Conservation (phyloP, 2,113 vertebrate genomes). For the Chionodraco myersi region DNA sequence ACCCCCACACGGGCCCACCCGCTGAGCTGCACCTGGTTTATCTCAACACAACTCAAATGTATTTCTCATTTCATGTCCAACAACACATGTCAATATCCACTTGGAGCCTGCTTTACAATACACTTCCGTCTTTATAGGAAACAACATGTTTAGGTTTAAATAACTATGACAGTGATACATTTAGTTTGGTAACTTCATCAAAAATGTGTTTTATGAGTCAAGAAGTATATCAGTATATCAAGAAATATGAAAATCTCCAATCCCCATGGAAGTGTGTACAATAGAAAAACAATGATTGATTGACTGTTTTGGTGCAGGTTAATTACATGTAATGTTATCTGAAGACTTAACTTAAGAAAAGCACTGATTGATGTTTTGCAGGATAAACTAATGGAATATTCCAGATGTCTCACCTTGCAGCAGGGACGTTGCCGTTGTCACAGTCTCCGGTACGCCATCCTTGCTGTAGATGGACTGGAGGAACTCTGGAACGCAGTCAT, state of each 20-base stretch:
- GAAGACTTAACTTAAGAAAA: background rate
- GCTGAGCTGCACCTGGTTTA: background rate
- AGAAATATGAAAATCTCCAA: background rate
- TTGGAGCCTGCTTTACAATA: too few species aligned
- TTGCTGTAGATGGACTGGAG: conserved; percentile 91
- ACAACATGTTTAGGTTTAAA: too few species aligned
- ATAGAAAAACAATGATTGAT: background rate
- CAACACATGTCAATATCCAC: too few species aligned
- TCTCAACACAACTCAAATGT: background rate
- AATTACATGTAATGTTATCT: background rate
- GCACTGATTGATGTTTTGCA: background rate
- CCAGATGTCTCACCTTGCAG: conserved; percentile 85
- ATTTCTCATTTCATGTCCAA: too few species aligned
- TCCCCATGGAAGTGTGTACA: background rate
- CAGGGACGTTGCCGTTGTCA: conserved; percentile 89
- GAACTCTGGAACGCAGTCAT: conserved; percentile 90
- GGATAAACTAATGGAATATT: background rate
- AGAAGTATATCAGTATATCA: too few species aligned
- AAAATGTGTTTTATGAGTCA: too few species aligned
- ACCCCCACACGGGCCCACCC: too few species aligned
- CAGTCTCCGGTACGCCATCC: conserved; percentile 88
- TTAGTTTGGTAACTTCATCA: too few species aligned
- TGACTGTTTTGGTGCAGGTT: background rate
- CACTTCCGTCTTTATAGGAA: background rate
- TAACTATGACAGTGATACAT: too few species aligned